These are phyloP conservation scores for Physocephala rufipes DNA, from an alignment of 2,888 invertebrate genomes.

Conservation along the genomic window DNA sequence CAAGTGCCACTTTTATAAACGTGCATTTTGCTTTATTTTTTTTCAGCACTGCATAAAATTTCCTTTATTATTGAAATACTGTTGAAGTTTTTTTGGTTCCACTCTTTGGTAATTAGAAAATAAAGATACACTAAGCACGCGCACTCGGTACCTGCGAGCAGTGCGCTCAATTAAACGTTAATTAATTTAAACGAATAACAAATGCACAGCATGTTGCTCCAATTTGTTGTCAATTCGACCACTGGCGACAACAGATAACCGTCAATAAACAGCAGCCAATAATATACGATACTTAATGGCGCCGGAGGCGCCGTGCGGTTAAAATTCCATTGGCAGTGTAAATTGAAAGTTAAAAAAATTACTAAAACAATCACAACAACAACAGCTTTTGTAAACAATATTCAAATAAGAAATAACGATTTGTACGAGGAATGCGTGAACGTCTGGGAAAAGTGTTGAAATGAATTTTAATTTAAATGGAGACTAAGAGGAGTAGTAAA, in stretches of 20 bases:
- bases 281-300: slow-evolving; percentile 22
- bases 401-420: neutral
- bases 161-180: neutral
- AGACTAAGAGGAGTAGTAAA: neutral
- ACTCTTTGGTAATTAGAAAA: neutral
- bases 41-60: slow-evolving; percentile 11
- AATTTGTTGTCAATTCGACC: slow-evolving; percentile 41
- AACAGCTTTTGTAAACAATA: neutral
- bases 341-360: slow-evolving; percentile 8
- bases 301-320: slow-evolving; percentile 42
- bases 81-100: neutral
- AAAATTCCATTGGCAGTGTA: slow-evolving; percentile 39
- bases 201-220: slow-evolving; percentile 44
- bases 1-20: too few relatives aligned
- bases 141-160: neutral
- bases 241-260: slow-evolving; percentile 10
- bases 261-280: slow-evolving; percentile 25
- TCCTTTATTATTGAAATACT: neutral
- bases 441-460: slow-evolving; percentile 36
- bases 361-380: neutral
- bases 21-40: too few relatives aligned
- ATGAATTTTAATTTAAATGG: slow-evolving; percentile 42
- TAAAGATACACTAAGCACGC: neutral
- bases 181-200: slow-evolving; percentile 27
- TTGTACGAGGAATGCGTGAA: neutral